phyloP scores from a whole-genome alignment of 2,888 invertebrate species.

The Nemurella pictetii region DNA sequence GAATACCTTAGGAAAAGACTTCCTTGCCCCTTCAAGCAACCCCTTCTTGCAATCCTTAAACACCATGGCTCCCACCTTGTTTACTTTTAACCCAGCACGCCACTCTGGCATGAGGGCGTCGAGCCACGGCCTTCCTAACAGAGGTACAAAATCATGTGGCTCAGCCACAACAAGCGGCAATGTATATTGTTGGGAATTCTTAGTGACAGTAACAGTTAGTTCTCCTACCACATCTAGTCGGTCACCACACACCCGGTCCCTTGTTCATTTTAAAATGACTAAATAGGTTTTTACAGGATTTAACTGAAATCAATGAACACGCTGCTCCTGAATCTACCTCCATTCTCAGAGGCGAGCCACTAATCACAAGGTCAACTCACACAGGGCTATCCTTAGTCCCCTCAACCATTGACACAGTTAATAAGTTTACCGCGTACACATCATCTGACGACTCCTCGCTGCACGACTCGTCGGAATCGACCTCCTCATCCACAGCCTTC shows the following conservation, averaged over 20 bases:
- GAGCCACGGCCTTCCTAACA: conserved; percentile 6
- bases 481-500: too few relatives aligned
- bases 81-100: too few relatives aligned
- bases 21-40: neutral
- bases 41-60: neutral
- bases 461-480: too few relatives aligned
- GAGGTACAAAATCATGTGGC: neutral
- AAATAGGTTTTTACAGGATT: neutral
- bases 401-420: too few relatives aligned
- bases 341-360: neutral
- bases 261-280: neutral
- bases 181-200: neutral
- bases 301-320: neutral
- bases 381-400: too few relatives aligned
- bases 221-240: neutral
- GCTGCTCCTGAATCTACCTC: conserved; percentile 14
- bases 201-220: neutral
- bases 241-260: neutral
- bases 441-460: too few relatives aligned
- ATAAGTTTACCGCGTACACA: too few relatives aligned
- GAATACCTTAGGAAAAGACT: neutral
- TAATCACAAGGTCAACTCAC: neutral
- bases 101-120: neutral
- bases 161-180: conserved; percentile 1
- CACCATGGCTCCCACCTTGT: too few relatives aligned